Evolutionary conservation across 2,113 vertebrate genomes (phyloP), one percentile per base, ranked within the genome.

Genomic region (Rhabdornis inornatus): DNA sequence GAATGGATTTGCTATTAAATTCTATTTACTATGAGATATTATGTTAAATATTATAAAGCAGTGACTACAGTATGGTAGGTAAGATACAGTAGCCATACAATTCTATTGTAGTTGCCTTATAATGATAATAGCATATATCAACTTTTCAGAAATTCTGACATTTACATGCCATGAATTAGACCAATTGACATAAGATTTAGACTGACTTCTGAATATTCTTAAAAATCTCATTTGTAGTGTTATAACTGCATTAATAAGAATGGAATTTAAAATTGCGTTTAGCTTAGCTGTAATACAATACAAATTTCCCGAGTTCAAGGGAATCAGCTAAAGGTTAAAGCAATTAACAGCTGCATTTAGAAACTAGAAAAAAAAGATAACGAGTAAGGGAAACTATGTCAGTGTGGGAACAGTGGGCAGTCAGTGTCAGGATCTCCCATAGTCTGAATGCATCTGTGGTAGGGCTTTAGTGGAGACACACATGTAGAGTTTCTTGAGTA

Each of bases 341-440:
- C 81, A 89, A 78, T 96, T 96, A 94, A 66, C n/a, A 87, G 47
- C 42, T 92, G 37, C 22, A 40, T 87, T 91, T 74, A 84, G 42
- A 82, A 81, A 14, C 0, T 0, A 66, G 39, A 1, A 16, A 31
- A 31, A 33, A 63, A 50, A 37, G 15, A 33, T 53, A 55, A 55
- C 27, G 28, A 71, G 39, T n/a, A 82, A n/a, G n/a, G 24, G 35
- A 90, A 65, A 16, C 71, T 50, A 3, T 37, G 33, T 90, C 30
- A 71, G 28, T 74, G 60, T 78, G 56, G 49, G 21, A 47, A 52
- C 9, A 82, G n/a, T 3, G 10, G 42, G 35, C 35, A 83, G 50
- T 25, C n/a, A 96, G 55, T 22, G 39, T 9, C 47, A 89, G 14
- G 42, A 39, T 59, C 42, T 89, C 40, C 69, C 18, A 22, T 33